Percentiles rank a stretch among this genome's conserved stretches.
Evolutionary conservation across 2,113 vertebrate genomes (phyloP).

Genomic region (Eira barbara): DNA sequence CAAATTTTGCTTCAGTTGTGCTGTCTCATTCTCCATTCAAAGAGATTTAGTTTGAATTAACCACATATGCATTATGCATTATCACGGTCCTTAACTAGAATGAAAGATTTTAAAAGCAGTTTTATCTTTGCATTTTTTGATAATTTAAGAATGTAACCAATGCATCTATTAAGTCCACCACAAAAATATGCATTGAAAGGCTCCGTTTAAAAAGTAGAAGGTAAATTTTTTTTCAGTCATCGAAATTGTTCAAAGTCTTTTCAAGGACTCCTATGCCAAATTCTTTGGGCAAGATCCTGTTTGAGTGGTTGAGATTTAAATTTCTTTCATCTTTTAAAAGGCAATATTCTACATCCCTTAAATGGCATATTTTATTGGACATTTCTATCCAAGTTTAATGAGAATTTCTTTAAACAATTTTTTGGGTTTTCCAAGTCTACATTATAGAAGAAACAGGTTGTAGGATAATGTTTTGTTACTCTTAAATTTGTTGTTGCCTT

Average conservation of each 20-base stretch:
- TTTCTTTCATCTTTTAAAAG: slow-evolving; percentile 10
- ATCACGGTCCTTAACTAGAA: background rate
- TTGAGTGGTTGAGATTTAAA: slow-evolving; percentile 24
- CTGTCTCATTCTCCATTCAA: background rate
- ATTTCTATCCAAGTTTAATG: background rate
- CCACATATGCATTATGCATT: background rate
- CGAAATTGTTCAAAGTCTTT: slow-evolving; percentile 2
- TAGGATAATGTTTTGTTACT: background rate
- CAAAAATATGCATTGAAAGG: background rate
- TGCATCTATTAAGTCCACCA: background rate
- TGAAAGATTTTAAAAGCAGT: slow-evolving; percentile 20
- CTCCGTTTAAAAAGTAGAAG: background rate
- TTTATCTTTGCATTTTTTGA: slow-evolving; percentile 5
- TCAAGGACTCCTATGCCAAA: background rate
- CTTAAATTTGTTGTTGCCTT: background rate
- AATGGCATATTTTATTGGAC: background rate
- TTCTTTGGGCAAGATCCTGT: background rate
- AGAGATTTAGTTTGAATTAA: slow-evolving; percentile 35
- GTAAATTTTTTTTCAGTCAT: background rate
- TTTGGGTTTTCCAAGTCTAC: background rate
- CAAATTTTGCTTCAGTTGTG: background rate
- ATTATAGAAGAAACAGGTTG: background rate
- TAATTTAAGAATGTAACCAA: background rate
- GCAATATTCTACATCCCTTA: background rate
- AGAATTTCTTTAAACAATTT: slow-evolving; percentile 21